Evolutionary conservation across 1,140 invertebrate species (phyloP), one percentile per base, ranked within the genome.

Genomic region (Argopecten irradians): DNA sequence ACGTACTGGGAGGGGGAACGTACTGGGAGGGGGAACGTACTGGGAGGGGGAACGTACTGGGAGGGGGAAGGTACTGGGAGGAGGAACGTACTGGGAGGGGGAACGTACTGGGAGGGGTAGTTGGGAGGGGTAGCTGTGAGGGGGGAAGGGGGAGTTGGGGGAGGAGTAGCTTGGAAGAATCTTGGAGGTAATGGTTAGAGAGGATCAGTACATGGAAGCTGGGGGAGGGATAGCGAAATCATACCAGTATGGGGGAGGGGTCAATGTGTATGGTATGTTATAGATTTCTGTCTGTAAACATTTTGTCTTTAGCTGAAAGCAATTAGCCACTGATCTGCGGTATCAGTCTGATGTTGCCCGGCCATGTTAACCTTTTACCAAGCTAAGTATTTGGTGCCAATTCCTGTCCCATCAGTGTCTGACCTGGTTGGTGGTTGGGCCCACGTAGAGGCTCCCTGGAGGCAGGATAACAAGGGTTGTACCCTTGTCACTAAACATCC

Each of bases 261-360:
- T 5, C 28, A 71, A 22, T 28, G 2, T 71, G 22, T 71, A 71
- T 71, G n/a, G 22, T 71, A 71, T 71, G n/a, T 71, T 71, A 28
- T 71, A 71, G 8, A 71, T 71, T n/a, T 71, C 22, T 71, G 22
- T 71, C 55, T 71, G 55, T 71, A 28, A 28, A 71, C 55, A 71
- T 71, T 71, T 71, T 28, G 55, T 71, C 55, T n/a, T n/a, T 71
- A n/a, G 55, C 55, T 71, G n/a, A n/a, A 71, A n/a, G 22, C 55
- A 71, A 71, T 71, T 71, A 71, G 55, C 55, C n/a, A 1, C 2
- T 71, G 55, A 71, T 71, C n/a, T n/a, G 55, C 55, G n/a, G 55
- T 39, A 13, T 71, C 5, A 11, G n/a, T 28, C 55, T 71, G 55
- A n/a, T 71, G 22, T 71, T 28, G 22, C 55, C 16, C 55, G 5